These are phyloP conservation scores for Triplophysa siluroides DNA, from an alignment of 2,113 vertebrate genomes.

Conservation along the genomic window DNA sequence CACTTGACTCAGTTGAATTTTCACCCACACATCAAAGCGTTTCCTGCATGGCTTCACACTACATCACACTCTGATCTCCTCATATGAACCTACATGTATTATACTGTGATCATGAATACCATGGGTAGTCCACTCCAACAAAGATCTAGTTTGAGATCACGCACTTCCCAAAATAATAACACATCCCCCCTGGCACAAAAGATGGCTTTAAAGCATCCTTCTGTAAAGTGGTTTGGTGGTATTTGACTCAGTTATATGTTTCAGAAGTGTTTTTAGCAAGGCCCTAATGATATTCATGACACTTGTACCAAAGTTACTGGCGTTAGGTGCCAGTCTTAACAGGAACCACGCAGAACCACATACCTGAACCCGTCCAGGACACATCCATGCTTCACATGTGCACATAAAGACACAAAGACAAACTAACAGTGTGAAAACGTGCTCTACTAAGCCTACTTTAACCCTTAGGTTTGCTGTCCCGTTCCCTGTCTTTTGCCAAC, in stretches of 20 bases:
- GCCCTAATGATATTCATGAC: neutral
- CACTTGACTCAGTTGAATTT: conserved; percentile 49
- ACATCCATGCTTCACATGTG: neutral
- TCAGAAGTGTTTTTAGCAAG: too few relatives aligned
- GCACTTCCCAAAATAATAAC: neutral
- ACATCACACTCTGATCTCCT: conserved; percentile 23
- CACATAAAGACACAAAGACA: conserved; percentile 6
- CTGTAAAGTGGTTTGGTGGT: too few relatives aligned
- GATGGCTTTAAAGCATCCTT: too few relatives aligned
- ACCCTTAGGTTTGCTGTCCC: neutral
- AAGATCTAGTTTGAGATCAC: neutral
- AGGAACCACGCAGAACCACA: neutral
- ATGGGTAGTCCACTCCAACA: conserved; percentile 6
- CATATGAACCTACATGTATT: conserved; percentile 32
- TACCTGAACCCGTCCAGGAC: conserved; percentile 13
- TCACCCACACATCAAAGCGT: conserved; percentile 47
- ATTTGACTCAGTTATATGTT: too few relatives aligned
- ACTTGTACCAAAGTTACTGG: neutral
- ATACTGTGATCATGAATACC: conserved; percentile 17
- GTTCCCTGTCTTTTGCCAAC: neutral
- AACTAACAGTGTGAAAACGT: conserved; percentile 18
- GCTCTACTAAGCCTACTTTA: conserved; percentile 33
- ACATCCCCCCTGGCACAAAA: neutral
- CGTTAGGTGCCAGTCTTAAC: neutral
- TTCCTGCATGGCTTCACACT: conserved; percentile 32